Conservation (phyloP, 2,797 vertebrate genomes). For the Rhinatrema bivittatum region DNA sequence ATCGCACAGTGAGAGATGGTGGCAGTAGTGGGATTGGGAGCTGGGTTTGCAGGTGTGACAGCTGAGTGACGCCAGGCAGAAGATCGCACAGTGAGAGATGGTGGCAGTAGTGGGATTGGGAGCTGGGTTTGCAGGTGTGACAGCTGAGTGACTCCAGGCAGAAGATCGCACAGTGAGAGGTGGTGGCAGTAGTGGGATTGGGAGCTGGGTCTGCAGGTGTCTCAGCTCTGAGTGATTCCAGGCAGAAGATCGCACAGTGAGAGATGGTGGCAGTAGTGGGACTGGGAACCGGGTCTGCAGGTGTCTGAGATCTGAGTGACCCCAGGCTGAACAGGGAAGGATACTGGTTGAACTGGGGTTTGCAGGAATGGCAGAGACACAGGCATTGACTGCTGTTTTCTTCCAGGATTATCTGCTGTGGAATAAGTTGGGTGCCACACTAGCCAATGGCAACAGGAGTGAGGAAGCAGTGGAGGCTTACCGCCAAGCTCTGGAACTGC, state of each 20-base stretch:
- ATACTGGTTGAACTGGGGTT: not conserved
- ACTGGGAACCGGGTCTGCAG: not conserved
- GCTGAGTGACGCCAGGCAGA: too few species aligned
- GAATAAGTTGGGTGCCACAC: constrained; percentile 93
- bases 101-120: not conserved
- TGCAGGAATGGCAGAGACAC: not conserved
- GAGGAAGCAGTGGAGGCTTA: constrained; percentile 94
- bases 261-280: not conserved
- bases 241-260: not conserved
- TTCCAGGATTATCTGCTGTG: constrained; percentile 88
- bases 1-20: too few species aligned
- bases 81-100: too few species aligned
- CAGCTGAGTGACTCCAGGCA: not conserved
- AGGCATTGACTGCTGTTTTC: not conserved
- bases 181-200: not conserved
- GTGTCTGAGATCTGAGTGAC: accelerated
- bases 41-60: accelerated
- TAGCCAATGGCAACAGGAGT: constrained; percentile 91
- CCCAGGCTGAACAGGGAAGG: accelerated
- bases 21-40: constrained; percentile 36
- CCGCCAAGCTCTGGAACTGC: constrained; percentile 84
- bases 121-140: too few species aligned
- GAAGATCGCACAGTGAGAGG: not conserved
- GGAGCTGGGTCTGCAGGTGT: not conserved
- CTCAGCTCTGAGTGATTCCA: not conserved